Conservation (phyloP, 2,113 vertebrate genomes). For the Hippocampus comes region DNA sequence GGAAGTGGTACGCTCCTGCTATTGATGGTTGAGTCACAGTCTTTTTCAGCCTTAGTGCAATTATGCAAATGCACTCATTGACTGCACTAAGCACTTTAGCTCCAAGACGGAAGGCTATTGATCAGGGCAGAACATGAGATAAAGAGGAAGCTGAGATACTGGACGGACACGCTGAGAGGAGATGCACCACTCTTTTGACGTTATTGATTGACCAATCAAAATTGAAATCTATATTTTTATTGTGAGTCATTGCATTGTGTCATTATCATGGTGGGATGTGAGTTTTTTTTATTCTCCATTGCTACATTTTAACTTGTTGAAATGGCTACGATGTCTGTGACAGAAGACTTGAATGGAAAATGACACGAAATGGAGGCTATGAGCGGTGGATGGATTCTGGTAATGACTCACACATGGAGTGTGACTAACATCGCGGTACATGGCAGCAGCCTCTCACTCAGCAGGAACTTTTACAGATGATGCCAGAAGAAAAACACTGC, state of each 20-base stretch:
- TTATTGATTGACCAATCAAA: background rate
- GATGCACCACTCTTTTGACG: background rate
- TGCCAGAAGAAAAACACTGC: slow-evolving; percentile 36
- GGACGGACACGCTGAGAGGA: background rate
- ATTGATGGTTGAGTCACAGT: slow-evolving; percentile 4
- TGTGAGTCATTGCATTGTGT: background rate
- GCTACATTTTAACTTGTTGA: background rate
- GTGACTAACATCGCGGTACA: slow-evolving; percentile 24
- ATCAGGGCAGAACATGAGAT: slow-evolving; percentile 28
- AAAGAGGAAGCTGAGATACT: background rate
- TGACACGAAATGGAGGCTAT: slow-evolving; percentile 5
- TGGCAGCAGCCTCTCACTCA: slow-evolving; percentile 22
- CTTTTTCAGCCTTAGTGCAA: slow-evolving; percentile 48
- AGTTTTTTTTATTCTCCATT: background rate
- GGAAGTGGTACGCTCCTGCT: slow-evolving; percentile 19
- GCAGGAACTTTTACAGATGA: background rate
- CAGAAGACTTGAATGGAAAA: background rate
- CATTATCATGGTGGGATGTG: background rate
- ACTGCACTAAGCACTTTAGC: slow-evolving; percentile 48
- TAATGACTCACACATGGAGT: slow-evolving; percentile 22
- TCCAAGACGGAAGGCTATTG: slow-evolving; percentile 53
- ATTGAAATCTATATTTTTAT: background rate
- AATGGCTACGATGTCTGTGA: background rate
- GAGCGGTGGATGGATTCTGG: background rate
- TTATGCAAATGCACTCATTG: slow-evolving; percentile 62